Evolutionary conservation across 2,113 vertebrate genomes (phyloP), one percentile per base, ranked within the genome.

Genomic region (Syngnathus floridae): DNA sequence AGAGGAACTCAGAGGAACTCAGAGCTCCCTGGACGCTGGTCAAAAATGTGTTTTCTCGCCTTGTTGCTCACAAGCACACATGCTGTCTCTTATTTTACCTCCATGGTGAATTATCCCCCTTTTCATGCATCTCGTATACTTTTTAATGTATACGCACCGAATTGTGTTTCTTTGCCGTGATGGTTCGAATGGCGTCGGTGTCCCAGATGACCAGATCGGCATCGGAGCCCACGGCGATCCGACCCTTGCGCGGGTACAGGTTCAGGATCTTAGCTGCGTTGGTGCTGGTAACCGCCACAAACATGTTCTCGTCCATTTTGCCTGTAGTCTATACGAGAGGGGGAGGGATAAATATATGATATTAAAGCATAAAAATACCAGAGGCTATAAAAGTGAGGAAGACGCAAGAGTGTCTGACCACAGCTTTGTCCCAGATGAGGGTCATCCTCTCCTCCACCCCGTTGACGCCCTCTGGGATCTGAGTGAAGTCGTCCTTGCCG

Each of bases 271-370:
- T 99, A 8, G 96, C 96, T 26, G 96, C 95, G 1, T 99, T 99
- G 70, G 96, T 99, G 92, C 96, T 99, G 0, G 96, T 99, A 85
- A 97, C 93, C 0, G 95, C 94, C 81, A 99, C 96, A 82, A 99
- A 99, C 87, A 95, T 94, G 88, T 98, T 99, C 88, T 99, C 96
- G 60, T 99, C 96, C 96, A 99, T 99, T 80, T 99, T 99, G 8
- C 96, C 96, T 0, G 95, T 94, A 72, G 95, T 95, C 96, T 99
- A 65, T 40, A 68, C 49, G 62, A 51, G 79, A 2, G 13, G 36
- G 31, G 17, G 37, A 21, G 17, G 10, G 1, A 21, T 19, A 43
- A 4, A 61, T 22, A 40, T 26, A 10, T 13, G 4, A 13, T 54
- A 12, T 31, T 54, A 11, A 54, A 26, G 26, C 26, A 2, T 26